Evolutionary conservation across 2,888 invertebrate genomes (phyloP), one percentile per base, ranked within the genome.

Genomic region (Schrankia costaestrigalis): DNA sequence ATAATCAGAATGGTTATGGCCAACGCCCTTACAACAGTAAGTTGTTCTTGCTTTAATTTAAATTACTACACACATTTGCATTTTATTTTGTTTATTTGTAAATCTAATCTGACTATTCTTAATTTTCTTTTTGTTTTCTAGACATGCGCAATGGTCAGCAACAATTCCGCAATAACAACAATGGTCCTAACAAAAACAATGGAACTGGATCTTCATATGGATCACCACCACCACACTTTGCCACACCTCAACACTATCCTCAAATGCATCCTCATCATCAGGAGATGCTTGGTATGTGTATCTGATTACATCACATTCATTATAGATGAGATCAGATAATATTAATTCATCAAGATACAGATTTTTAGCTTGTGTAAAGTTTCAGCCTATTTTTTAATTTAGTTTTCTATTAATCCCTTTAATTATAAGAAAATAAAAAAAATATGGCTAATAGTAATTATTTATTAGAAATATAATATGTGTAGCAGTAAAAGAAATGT

Each of bases 191-290:
- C 56, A 84, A 84, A 44, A 71, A 75, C 9, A 78, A 70, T 22
- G 83, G 84, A 13, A 84, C 83, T 1, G 83, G 86, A 17, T 84
- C 86, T 7, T 83, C 86, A 1, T 86, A 80, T 37, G 85, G 87
- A 27, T 88, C 88, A 4, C 87, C 86, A n/a, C 89, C 87, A 28
- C 86, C 88, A 8, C 89, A 86, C 53, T 85, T 81, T 45, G 82
- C 85, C 35, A 78, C 83, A 11, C 80, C 83, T 21, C 77, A 83
- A 12, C 86, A 85, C 50, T 85, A 81, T 53, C 78, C 81, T 3
- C 83, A 83, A 53, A 83, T 86, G 72, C 89, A 89, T 52, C 87
- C 84, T 54, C 90, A 86, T 61, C 84, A 76, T 63, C 88, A 85
- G 63, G 90, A 84, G 60, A 85, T 87, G 84, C 72, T 86, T 33